Percentiles rank a stretch among this genome's conserved stretches.
Evolutionary conservation across 2,797 vertebrate species (phyloP).

Genomic region (Eurystomus glaucurus): DNA sequence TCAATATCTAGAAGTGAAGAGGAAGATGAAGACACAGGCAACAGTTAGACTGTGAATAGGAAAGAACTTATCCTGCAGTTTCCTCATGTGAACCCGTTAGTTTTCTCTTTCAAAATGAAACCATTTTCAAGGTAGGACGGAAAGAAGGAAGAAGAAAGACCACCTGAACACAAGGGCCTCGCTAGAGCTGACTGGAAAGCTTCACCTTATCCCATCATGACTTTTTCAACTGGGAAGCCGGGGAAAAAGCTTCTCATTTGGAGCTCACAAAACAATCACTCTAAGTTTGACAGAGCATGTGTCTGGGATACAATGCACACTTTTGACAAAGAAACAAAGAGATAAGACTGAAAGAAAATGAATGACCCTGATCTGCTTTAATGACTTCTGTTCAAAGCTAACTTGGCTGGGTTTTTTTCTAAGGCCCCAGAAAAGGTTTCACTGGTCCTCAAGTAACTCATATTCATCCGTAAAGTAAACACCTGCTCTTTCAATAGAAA

Average conservation of each 20-base stretch:
- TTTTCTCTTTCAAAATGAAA: neutral
- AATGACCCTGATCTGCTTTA: neutral
- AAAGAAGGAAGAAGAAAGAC: neutral
- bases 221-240: neutral
- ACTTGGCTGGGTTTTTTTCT: neutral
- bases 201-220: neutral
- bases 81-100: neutral
- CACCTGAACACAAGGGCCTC: neutral
- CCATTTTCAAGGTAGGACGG: neutral
- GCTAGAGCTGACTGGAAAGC: neutral
- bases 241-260: neutral
- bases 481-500: neutral
- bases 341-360: neutral
- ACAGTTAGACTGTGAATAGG: neutral
- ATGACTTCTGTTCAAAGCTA: neutral
- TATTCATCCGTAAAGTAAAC: neutral
- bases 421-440: neutral
- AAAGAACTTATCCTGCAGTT: neutral
- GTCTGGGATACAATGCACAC: neutral
- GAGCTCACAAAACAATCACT: neutral
- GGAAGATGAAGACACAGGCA: neutral
- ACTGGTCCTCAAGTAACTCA: neutral
- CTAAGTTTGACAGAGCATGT: accelerated
- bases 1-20: neutral
- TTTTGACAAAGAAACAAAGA: neutral